A percentile compares a stretch with the other conserved stretches of the same genome.
phyloP scores from a whole-genome alignment of 2,113 vertebrate genomes.

The Odocoileus hemionus region DNA sequence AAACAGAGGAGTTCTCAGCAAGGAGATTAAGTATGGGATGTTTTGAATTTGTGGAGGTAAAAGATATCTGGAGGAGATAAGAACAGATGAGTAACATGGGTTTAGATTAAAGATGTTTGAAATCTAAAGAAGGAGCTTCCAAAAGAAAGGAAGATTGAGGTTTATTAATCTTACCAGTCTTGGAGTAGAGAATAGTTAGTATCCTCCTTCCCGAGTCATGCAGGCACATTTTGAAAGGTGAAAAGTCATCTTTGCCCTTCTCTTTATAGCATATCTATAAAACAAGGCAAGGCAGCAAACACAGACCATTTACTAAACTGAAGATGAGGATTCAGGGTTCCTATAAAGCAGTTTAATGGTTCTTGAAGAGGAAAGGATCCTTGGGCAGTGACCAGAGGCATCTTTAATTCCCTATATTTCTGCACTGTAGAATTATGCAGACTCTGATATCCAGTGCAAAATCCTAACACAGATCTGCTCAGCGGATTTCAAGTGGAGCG shows the following conservation, averaged over 20 bases:
- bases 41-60: not conserved
- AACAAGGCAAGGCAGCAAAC: not conserved
- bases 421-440: not conserved
- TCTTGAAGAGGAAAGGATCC: not conserved
- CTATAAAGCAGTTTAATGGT: not conserved
- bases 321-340: not conserved
- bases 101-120: not conserved
- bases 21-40: not conserved
- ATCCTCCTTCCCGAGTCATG: not conserved
- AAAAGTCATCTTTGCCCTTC: not conserved
- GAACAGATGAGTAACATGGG: not conserved
- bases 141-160: not conserved
- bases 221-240: not conserved
- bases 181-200: not conserved
- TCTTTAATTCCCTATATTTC: not conserved
- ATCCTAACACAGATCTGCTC: not conserved
- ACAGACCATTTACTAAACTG: not conserved
- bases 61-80: not conserved
- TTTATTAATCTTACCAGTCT: not conserved
- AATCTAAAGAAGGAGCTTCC: not conserved
- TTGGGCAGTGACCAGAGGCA: not conserved
- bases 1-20: not conserved
- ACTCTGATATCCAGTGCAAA: not conserved
- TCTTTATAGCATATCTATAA: not conserved
- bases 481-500: not conserved